Conservation (phyloP, 2,113 vertebrate genomes). For the Athene noctua region DNA sequence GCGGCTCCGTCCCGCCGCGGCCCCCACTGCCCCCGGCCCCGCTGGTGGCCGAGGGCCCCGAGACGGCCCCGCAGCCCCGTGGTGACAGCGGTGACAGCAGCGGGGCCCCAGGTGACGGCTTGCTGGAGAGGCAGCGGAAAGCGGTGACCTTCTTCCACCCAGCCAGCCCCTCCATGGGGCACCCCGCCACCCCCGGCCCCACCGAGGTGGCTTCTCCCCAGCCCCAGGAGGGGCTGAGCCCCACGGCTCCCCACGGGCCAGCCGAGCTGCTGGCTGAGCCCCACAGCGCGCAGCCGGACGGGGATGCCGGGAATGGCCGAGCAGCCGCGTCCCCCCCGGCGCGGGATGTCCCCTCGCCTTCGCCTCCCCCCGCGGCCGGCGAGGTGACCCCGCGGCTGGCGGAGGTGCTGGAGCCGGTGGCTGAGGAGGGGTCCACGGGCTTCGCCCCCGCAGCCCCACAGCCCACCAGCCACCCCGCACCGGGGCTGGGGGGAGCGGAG, state of each 20-base stretch:
- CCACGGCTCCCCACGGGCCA: not conserved
- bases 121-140: slow-evolving; percentile 42
- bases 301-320: accelerated
- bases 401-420: not conserved
- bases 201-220: accelerated
- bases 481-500: not conserved
- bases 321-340: accelerated
- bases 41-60: not conserved
- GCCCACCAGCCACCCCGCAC: accelerated
- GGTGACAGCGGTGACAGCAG: not conserved
- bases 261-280: not conserved
- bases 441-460: accelerated
- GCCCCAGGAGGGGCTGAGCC: accelerated
- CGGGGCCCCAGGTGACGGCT: accelerated
- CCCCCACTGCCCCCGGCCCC: not conserved
- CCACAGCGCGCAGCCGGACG: accelerated
- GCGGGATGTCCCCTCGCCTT: not conserved
- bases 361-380: accelerated
- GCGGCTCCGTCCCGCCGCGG: accelerated
- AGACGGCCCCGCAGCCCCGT: accelerated
- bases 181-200: not conserved
- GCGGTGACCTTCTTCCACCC: not conserved
- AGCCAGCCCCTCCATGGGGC: accelerated
- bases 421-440: not conserved
- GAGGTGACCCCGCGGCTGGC: not conserved